phyloP scores from a whole-genome alignment of 2,888 invertebrate species.

The Monochamus alternatus region DNA sequence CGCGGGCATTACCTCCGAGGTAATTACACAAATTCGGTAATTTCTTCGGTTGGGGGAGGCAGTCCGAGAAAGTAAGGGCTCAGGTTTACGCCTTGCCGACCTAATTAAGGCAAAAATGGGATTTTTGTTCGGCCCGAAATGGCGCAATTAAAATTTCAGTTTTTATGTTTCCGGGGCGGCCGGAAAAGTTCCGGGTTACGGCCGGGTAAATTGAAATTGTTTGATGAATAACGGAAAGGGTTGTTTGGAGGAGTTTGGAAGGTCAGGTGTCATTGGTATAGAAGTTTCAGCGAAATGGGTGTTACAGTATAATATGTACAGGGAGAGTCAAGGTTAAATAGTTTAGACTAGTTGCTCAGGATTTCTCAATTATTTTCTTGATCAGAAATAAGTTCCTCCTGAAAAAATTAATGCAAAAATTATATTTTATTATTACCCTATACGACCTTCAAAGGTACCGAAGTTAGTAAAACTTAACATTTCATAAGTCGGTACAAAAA shows the following conservation, averaged over 20 bases:
- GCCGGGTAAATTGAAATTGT: conserved; percentile 31
- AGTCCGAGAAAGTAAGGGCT: conserved; percentile 51
- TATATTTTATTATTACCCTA: too few relatives aligned
- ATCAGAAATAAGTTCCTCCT: too few relatives aligned
- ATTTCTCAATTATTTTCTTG: too few relatives aligned
- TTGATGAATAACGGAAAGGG: conserved; percentile 29
- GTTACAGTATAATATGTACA: too few relatives aligned
- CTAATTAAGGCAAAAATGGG: conserved; percentile 71
- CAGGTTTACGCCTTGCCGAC: conserved; percentile 50
- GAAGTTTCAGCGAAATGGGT: too few relatives aligned
- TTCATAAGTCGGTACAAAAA: too few relatives aligned
- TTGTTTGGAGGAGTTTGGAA: background rate
- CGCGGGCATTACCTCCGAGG: conserved; percentile 65
- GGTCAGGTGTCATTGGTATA: too few relatives aligned
- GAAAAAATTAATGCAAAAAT: too few relatives aligned
- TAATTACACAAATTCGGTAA: conserved; percentile 71
- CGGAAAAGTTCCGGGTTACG: conserved; percentile 54
- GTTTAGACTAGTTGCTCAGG: too few relatives aligned
- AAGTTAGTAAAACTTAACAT: too few relatives aligned
- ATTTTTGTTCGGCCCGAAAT: conserved; percentile 69
- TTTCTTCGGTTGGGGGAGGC: conserved; percentile 64
- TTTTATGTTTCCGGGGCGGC: conserved; percentile 61
- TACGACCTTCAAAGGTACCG: too few relatives aligned
- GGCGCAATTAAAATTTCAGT: conserved; percentile 69
- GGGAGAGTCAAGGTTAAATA: too few relatives aligned